Evolutionary conservation across 2,113 vertebrate genomes (phyloP).

Genomic region (Dromas ardeola): DNA sequence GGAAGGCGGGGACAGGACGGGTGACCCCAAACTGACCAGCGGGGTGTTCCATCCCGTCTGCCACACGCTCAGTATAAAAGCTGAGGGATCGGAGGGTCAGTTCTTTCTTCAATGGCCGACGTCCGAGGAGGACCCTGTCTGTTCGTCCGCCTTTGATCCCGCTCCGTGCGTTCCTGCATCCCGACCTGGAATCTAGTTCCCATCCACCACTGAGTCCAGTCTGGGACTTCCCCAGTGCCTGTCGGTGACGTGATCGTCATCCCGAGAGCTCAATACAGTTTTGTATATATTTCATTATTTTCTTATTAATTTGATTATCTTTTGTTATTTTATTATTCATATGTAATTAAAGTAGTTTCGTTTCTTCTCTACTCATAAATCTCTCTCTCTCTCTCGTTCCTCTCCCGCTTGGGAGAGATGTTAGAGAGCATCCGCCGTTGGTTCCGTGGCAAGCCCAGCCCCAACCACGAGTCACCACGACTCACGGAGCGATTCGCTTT

Average conservation of each 20-base stretch:
- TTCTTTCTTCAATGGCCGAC: not conserved
- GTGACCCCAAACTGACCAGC: not conserved
- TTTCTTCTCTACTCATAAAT: not conserved
- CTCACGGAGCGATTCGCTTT: slow-evolving; percentile 47
- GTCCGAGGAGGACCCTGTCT: not conserved
- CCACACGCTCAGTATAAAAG: not conserved
- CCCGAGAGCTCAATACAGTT: not conserved
- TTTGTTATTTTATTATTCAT: not conserved
- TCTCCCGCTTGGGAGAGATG: not conserved
- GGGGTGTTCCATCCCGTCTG: not conserved
- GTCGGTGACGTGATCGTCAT: not conserved
- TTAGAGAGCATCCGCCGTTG: not conserved
- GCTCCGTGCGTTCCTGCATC: not conserved
- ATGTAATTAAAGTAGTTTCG: not conserved
- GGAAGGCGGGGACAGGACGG: not conserved
- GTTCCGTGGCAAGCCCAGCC: not conserved
- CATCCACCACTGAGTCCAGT: not conserved
- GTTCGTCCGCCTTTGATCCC: not conserved
- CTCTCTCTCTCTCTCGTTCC: not conserved
- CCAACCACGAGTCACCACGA: not conserved
- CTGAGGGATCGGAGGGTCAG: not conserved
- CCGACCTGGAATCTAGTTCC: not conserved
- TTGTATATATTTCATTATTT: not conserved
- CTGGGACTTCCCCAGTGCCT: not conserved
- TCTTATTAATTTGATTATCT: not conserved